Percentiles rank a stretch among this genome's conserved stretches.
phyloP scores from a whole-genome alignment of 1,140 invertebrate genomes.

The Pinna nobilis region DNA sequence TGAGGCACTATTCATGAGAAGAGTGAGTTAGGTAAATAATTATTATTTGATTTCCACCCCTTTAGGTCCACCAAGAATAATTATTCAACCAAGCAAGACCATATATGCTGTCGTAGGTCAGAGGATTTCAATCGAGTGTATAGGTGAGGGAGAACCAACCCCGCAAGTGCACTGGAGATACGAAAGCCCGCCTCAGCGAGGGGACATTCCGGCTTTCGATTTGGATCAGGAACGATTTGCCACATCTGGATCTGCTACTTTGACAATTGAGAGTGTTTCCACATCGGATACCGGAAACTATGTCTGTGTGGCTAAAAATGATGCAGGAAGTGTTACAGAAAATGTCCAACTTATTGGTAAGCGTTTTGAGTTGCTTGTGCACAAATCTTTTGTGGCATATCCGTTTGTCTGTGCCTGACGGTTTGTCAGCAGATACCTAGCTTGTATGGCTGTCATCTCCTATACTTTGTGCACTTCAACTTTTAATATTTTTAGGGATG shows the following conservation, averaged over 20 bases:
- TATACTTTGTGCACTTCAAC: too few relatives aligned
- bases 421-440: too few relatives aligned
- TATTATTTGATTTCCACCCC: neutral
- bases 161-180: slow-evolving; percentile 85
- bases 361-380: slow-evolving; percentile 18
- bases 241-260: slow-evolving; percentile 74
- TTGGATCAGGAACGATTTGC: slow-evolving; percentile 19
- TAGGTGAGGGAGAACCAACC: slow-evolving; percentile 84
- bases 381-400: too few relatives aligned
- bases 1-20: too few relatives aligned
- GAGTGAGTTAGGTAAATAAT: too few relatives aligned
- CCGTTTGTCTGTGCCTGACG: too few relatives aligned
- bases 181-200: slow-evolving; percentile 60
- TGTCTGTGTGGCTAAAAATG: slow-evolving; percentile 70
- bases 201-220: slow-evolving; percentile 52
- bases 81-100: slow-evolving; percentile 62
- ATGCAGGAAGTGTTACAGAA: slow-evolving; percentile 76
- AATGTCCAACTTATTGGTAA: slow-evolving; percentile 80
- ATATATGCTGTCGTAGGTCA: slow-evolving; percentile 79
- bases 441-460: too few relatives aligned
- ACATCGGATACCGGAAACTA: slow-evolving; percentile 71
- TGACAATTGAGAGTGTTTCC: slow-evolving; percentile 80
- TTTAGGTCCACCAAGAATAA: slow-evolving; percentile 69
- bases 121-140: slow-evolving; percentile 82
- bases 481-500: too few relatives aligned